These are phyloP conservation scores for Uloborus plumipes DNA, from an alignment of 2,888 invertebrate species.

Conservation along the genomic window DNA sequence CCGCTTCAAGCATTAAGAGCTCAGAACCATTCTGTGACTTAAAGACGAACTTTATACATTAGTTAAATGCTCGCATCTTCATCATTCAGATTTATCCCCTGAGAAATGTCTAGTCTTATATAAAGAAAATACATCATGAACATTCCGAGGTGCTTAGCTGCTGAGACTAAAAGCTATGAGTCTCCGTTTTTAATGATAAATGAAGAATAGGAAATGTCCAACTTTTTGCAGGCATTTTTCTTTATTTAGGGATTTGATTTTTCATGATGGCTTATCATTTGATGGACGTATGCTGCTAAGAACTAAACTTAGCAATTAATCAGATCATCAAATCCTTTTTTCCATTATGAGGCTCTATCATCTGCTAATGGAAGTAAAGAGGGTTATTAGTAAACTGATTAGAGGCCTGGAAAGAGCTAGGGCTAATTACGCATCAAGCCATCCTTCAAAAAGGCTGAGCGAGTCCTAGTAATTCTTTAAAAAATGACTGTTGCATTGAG, in stretches of 20 bases:
- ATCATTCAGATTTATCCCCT: too few species aligned
- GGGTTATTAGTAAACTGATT: constrained; percentile 58
- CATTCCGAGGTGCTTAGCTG: too few species aligned
- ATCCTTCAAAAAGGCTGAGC: constrained; percentile 50
- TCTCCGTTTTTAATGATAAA: constrained; percentile 6
- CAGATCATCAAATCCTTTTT: constrained; percentile 51
- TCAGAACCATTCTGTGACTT: too few species aligned
- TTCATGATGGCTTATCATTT: constrained; percentile 11
- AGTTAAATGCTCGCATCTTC: too few species aligned
- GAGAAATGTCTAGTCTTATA: too few species aligned
- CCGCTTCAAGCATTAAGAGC: too few species aligned
- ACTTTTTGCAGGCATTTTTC: constrained; percentile 2
- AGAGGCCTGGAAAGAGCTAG: constrained; percentile 38
- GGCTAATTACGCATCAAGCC: constrained; percentile 48
- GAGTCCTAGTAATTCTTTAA: constrained; percentile 11
- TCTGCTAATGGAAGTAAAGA: constrained; percentile 57
- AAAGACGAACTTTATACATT: too few species aligned
- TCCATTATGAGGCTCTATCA: constrained; percentile 26
- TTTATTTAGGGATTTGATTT: constrained; percentile 8
- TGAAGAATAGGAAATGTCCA: background rate
- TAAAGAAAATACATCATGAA: too few species aligned
- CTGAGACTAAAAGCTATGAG: too few species aligned
- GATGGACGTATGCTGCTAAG: constrained; percentile 17
- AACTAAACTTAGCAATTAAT: constrained; percentile 45
- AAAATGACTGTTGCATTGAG: constrained; percentile 57